Evolutionary conservation across 1,140 invertebrate genomes (phyloP).

Genomic region (Phenacoccus solenopsis): DNA sequence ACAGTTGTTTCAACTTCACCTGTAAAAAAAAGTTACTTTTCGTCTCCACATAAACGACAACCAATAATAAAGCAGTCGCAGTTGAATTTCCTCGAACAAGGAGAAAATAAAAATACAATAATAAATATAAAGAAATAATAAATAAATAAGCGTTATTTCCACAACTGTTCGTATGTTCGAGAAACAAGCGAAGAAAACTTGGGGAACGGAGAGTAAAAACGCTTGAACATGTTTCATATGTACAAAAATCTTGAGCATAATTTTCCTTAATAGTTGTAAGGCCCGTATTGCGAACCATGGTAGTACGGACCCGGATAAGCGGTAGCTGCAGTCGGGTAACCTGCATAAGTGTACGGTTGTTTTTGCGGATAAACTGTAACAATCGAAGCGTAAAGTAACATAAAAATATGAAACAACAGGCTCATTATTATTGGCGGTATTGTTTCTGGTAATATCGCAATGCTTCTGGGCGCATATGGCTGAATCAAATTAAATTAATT

Average conservation of each 20-base stretch:
- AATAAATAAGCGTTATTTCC: too few relatives aligned
- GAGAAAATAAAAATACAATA: too few relatives aligned
- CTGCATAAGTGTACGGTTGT: conserved; percentile 74
- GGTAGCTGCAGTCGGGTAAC: conserved; percentile 64
- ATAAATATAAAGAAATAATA: too few relatives aligned
- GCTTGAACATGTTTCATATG: too few relatives aligned
- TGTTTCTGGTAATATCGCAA: neutral
- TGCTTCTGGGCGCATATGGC: neutral
- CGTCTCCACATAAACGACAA: too few relatives aligned
- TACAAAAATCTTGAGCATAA: neutral
- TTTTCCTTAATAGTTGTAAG: conserved; percentile 61
- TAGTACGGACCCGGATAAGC: conserved; percentile 77
- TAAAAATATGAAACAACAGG: too few relatives aligned
- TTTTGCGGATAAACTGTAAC: conserved; percentile 83
- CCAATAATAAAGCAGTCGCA: too few relatives aligned
- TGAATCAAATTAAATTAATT: neutral
- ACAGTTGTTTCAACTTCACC: too few relatives aligned
- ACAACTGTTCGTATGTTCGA: too few relatives aligned
- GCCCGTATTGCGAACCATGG: conserved; percentile 83
- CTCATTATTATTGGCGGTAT: neutral
- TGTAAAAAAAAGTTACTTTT: neutral
- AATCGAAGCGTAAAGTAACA: neutral
- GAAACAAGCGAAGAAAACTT: too few relatives aligned
- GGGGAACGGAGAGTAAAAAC: too few relatives aligned
- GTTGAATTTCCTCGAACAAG: too few relatives aligned